Base-by-base conservation (phyloP, 2,797 vertebrate species). In the Enteromius radiatus region DNA sequence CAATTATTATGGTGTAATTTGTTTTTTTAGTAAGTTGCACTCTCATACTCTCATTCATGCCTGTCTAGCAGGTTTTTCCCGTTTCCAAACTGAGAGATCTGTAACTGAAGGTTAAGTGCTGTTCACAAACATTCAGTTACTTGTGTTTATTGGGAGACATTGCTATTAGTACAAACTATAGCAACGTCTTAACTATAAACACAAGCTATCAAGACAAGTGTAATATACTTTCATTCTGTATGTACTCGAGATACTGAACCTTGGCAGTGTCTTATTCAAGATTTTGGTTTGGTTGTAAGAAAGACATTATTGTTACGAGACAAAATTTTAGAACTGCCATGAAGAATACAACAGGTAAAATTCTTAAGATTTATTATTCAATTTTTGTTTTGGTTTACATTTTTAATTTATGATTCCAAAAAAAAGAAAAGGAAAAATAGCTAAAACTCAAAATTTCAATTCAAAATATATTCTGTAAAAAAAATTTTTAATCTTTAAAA, bases 1-100 rank as follows among this genome's bases (percentile, higher is more conserved):
- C 15, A 19, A 6, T 45, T 19, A 5, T 63, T 43, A 31, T 54
- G 7, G 5, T n/a, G 38, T n/a, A 33, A 61, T 61, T 56, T 23
- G 38, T 41, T 54, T 63, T 81, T 33, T 76, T n/a, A 49, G 52
- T 61, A 2, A 12, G 52, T 49, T 4, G 5, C 10, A 45, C 15
- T 68, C 10, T 26, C 5, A 9, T 17, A 5, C 61, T 79, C 19
- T 36, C 17, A 9, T 33, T 21, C 5, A 36, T 76, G 33, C 84
- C 76, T 33, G 85, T 54, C 65, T 12, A 47, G 38, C 87, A 82
- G n/a, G 87, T 84, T 88, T 80, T 75, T 76, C 87, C 47, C 43
- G 85, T 85, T 86, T 45, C 21, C 77, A 17, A 70, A 23, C 63
- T 28, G 11, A 31, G 17, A 49, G 47, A 70, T 77, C 6, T 76